Base-by-base conservation (phyloP, 1,140 invertebrate genomes). In the Papilio polytes region DNA sequence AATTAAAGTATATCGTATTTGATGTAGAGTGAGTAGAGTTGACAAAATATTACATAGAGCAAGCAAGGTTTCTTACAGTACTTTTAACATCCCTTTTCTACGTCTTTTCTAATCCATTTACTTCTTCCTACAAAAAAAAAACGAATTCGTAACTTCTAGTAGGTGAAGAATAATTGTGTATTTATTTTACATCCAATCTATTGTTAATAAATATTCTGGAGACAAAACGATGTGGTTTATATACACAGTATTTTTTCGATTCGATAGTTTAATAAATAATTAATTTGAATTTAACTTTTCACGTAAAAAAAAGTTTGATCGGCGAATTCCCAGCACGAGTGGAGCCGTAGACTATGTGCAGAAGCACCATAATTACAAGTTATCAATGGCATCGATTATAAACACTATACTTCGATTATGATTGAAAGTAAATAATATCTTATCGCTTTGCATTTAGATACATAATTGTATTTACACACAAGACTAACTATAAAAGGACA, bases 231-330 rank as follows among this genome's bases (percentile, higher is more conserved):
- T n/a, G 15, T 15, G 51, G 13, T 7, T 56, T 56, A 1, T 56
- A 56, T 56, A n/a, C 3, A 18, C 13, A n/a, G 6, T n/a, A 73
- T 44, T 41, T 31, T 41, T 44, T 73, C 36, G 72, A 20, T 73
- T 41, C 41, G 41, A 44, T 44, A 73, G 72, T 73, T 73, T 73
- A 73, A 13, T 41, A 36, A 20, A 1, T 18, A 46, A 46, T 73
- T 73, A 73, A 44, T 73, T 73, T 73, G 41, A 73, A 44, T 73
- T 73, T 44, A 73, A 73, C 72, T 73, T 73, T 56, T 15, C 31
- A 7, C 72, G 72, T 15, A 12, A 31, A 7, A 73, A 73, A 73
- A 73, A 73, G 3, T 73, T 44, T 44, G 18, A 73, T 44, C 70
- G 31, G 70, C 36, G 15, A 73, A 73, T 73, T 20, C 72, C 18